phyloP scores from a whole-genome alignment of 2,113 vertebrate genomes.

The Chaetops frenatus region DNA sequence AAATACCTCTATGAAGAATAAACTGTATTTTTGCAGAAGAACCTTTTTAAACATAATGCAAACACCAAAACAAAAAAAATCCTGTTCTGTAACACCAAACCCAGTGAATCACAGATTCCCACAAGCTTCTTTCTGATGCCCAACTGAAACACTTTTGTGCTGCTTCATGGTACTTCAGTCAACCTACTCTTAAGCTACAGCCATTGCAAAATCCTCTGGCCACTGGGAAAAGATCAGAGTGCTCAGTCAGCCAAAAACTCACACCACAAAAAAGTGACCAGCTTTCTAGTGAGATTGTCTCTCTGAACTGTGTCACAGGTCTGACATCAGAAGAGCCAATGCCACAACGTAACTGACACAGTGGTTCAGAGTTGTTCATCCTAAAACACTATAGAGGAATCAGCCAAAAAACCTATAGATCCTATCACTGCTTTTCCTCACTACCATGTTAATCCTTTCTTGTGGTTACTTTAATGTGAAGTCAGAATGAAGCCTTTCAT shows the following conservation, averaged over 20 bases:
- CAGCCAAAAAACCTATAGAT: fast-evolving
- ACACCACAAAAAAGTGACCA: neutral
- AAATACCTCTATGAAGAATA: neutral
- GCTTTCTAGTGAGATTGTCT: neutral
- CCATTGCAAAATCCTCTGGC: too few species aligned
- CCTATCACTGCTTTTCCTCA: neutral
- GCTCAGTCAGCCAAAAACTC: neutral
- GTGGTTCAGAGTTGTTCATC: neutral
- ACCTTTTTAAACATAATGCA: neutral
- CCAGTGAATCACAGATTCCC: too few species aligned
- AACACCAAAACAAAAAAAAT: neutral
- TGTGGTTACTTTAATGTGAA: neutral
- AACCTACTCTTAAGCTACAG: too few species aligned
- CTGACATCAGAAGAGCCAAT: neutral
- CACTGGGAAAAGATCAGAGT: neutral
- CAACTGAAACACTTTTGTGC: too few species aligned
- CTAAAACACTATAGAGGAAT: neutral
- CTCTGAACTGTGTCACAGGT: neutral
- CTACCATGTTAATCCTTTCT: neutral
- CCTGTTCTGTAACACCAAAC: neutral
- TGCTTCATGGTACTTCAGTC: too few species aligned
- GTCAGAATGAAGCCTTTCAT: neutral
- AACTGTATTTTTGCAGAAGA: neutral
- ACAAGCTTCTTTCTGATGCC: too few species aligned
- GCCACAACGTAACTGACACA: neutral